Conservation (phyloP, 2,113 vertebrate species). For the Cryptomyrus ogoouensis region DNA sequence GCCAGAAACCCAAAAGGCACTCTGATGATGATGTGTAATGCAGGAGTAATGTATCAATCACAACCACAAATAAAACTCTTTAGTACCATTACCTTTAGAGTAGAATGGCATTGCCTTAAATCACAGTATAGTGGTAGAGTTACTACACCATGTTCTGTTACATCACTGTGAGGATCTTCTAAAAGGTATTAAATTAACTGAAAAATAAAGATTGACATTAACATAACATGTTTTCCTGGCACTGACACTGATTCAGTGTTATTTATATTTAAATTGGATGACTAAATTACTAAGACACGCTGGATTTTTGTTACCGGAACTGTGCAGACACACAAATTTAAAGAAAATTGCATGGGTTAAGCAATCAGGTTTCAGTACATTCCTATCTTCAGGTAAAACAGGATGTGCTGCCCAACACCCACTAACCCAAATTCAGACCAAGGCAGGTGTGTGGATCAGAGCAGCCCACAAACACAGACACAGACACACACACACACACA, state of each 20-base stretch:
- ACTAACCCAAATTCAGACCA: background rate
- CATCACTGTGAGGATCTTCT: background rate
- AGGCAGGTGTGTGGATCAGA: constrained; percentile 23
- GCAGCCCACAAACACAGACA: constrained; percentile 26
- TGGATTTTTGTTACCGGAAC: background rate
- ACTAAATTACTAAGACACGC: background rate
- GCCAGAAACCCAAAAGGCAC: background rate
- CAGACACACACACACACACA: constrained; percentile 52
- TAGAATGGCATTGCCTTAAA: background rate
- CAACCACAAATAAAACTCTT: background rate
- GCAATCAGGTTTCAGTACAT: constrained; percentile 17
- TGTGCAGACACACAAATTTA: background rate
- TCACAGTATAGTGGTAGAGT: background rate
- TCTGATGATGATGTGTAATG: background rate
- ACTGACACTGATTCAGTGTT: background rate
- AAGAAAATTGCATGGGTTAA: constrained; percentile 1
- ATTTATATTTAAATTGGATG: background rate
- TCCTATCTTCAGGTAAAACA: constrained; percentile 34
- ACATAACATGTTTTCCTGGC: constrained; percentile 16
- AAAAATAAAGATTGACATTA: background rate
- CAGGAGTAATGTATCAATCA: background rate
- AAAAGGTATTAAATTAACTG: background rate
- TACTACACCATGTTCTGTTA: background rate
- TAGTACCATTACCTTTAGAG: background rate
- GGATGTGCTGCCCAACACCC: constrained; percentile 19